phyloP scores from a whole-genome alignment of 2,797 vertebrate genomes.

The Chromis chromis region DNA sequence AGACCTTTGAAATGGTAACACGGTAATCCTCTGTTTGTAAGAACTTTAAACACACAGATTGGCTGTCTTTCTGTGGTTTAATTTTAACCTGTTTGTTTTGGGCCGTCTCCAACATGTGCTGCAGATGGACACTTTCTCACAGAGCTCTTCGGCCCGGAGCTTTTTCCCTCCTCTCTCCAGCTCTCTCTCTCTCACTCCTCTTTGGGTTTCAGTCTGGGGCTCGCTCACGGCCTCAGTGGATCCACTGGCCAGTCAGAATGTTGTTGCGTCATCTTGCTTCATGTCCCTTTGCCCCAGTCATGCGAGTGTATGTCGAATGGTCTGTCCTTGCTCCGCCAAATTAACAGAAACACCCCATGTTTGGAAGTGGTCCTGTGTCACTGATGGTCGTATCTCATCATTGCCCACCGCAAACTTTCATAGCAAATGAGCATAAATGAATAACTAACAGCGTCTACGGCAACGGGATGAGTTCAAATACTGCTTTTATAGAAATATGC shows the following conservation, averaged over 20 bases:
- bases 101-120: slow-evolving; percentile 74
- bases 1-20: slow-evolving; percentile 73
- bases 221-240: slow-evolving; percentile 38
- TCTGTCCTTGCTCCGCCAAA: slow-evolving; percentile 1
- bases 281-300: slow-evolving; percentile 41
- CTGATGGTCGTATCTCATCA: slow-evolving; percentile 34
- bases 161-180: slow-evolving; percentile 47
- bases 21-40: slow-evolving; percentile 77
- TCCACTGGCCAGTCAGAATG: slow-evolving; percentile 38
- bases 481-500: slow-evolving; percentile 40
- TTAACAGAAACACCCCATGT: slow-evolving; percentile 26
- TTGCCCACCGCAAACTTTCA: slow-evolving; percentile 13
- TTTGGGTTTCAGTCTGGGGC: slow-evolving; percentile 40
- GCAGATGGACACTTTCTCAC: slow-evolving; percentile 83
- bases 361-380: slow-evolving; percentile 26
- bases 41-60: slow-evolving; percentile 74
- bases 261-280: slow-evolving; percentile 39
- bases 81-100: slow-evolving; percentile 87
- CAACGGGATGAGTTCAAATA: slow-evolving; percentile 28
- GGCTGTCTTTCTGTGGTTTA: slow-evolving; percentile 79
- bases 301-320: slow-evolving; percentile 5
- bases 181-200: slow-evolving; percentile 40
- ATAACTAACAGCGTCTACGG: slow-evolving; percentile 18
- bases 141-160: slow-evolving; percentile 58
- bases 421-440: slow-evolving; percentile 41